Conservation (phyloP, 1,140 invertebrate genomes). For the Leptestheria dahalacensis region DNA sequence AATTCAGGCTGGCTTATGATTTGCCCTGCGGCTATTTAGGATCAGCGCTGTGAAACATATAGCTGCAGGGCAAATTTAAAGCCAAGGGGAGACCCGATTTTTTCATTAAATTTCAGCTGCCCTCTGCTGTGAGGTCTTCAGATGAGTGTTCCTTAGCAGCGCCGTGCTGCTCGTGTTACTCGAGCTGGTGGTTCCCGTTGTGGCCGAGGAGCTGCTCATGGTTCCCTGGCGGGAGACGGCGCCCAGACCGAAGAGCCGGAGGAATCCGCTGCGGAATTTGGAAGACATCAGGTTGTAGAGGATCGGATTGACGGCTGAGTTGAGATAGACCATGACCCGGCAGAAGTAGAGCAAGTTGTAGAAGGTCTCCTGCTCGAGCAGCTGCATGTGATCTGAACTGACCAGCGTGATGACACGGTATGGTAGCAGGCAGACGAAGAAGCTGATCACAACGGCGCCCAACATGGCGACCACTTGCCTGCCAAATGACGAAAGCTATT, state of each 20-base stretch:
- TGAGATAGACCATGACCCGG: conserved; percentile 69
- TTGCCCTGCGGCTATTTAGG: no score
- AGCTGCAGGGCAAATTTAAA: no score
- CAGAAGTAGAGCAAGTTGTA: conserved; percentile 65
- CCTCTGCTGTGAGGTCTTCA: not conserved
- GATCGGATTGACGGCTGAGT: conserved; percentile 56
- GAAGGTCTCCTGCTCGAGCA: conserved; percentile 38
- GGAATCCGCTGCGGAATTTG: conserved; percentile 62
- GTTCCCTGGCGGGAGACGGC: conserved; percentile 20
- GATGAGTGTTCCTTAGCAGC: not conserved
- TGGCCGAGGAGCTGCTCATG: conserved; percentile 9
- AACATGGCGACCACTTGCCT: conserved; percentile 47
- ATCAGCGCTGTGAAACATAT: no score
- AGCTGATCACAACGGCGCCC: conserved; percentile 62
- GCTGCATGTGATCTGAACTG: conserved; percentile 22
- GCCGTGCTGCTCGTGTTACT: not conserved
- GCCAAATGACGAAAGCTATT: not conserved
- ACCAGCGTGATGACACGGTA: conserved; percentile 68
- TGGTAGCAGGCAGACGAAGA: conserved; percentile 73
- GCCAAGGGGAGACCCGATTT: no score
- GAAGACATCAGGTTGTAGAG: conserved; percentile 41
- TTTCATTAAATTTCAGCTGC: not conserved
- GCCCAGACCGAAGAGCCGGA: conserved; percentile 41
- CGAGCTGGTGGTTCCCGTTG: conserved; percentile 1
- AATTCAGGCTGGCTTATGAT: no score